Evolutionary conservation across 2,888 invertebrate species (phyloP), one percentile per base, ranked within the genome.

Genomic region (Gibbula magus): DNA sequence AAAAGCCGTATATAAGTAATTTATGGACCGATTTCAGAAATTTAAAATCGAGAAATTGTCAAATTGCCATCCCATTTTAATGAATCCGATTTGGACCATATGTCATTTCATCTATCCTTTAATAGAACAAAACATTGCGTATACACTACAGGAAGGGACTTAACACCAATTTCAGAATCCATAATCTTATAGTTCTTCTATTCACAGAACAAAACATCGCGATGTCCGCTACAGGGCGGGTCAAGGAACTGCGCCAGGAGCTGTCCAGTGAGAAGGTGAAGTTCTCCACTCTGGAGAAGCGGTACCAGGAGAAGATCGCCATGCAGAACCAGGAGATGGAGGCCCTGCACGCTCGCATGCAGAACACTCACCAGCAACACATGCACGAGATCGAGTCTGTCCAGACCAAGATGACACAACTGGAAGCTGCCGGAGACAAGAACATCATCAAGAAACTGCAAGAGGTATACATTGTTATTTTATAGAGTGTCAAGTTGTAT

Each of bases 201-300:
- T 45, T 76, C 61, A 56, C 84, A 89, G 93, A 93, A 79, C 90
- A 91, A 84, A 89, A 91, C 75, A 86, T 90, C 76, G 95, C 96
- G 0, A 94, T 95, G 87, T 96, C 96, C 4, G 94, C 96, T 16
- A 96, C 96, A 88, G 95, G 95, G 52, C 97, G 96, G 92, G 91
- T 97, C 70, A 96, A 96, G 86, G 97, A 97, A 88, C 92, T 97
- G 20, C 95, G 96, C 89, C 93, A 94, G 51, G 96, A 95, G 85
- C 93, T 96, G 89, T 95, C 95, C 87, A 93, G 94, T 2, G 96
- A 96, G 91, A 94, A 95, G n/a, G 93, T 94, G 0, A 94, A 95
- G 77, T 90, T 94, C 20, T 91, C 93, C 13, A 93, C 94, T 35
- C 93, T 94, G 75, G 94, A 94, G 80, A 94, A 95, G 74, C 94